Conservation (phyloP, 2,113 vertebrate species). For the Amblyornis subalaris region DNA sequence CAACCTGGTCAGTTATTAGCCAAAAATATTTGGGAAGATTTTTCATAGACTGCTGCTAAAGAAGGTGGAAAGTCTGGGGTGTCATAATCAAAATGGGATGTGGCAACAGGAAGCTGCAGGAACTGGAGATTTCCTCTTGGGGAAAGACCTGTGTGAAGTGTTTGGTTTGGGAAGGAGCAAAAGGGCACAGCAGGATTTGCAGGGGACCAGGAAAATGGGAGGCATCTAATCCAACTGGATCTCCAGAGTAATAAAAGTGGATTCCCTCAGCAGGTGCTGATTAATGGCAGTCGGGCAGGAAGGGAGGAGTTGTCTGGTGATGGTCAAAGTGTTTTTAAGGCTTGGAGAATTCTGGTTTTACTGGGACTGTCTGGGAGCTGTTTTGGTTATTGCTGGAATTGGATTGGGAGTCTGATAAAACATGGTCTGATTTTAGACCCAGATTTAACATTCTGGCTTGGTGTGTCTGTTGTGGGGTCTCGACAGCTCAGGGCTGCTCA, state of each 20-base stretch:
- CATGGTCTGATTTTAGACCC: not conserved
- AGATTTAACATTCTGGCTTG: not conserved
- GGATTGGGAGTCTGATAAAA: not conserved
- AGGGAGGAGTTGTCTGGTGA: rapidly evolving
- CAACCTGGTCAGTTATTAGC: not conserved
- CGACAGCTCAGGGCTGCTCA: not conserved
- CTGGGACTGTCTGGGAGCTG: not conserved
- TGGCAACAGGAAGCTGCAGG: not conserved
- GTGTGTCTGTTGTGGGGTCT: rapidly evolving
- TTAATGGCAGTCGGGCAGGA: not conserved
- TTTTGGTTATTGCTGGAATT: not conserved
- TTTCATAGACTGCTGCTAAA: not conserved
- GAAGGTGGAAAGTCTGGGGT: not conserved
- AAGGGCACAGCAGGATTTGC: not conserved
- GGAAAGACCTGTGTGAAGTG: rapidly evolving
- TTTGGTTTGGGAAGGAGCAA: not conserved
- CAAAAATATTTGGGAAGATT: not conserved
- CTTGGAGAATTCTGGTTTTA: not conserved
- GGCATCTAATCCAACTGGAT: not conserved
- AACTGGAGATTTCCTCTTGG: not conserved
- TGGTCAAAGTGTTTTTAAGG: not conserved
- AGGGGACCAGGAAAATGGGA: not conserved
- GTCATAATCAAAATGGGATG: rapidly evolving
- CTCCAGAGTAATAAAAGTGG: not conserved
- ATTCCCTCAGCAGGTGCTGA: not conserved